Evolutionary conservation across 2,113 vertebrate species (phyloP), one percentile per base, ranked within the genome.

Genomic region (Tapirus terrestris): DNA sequence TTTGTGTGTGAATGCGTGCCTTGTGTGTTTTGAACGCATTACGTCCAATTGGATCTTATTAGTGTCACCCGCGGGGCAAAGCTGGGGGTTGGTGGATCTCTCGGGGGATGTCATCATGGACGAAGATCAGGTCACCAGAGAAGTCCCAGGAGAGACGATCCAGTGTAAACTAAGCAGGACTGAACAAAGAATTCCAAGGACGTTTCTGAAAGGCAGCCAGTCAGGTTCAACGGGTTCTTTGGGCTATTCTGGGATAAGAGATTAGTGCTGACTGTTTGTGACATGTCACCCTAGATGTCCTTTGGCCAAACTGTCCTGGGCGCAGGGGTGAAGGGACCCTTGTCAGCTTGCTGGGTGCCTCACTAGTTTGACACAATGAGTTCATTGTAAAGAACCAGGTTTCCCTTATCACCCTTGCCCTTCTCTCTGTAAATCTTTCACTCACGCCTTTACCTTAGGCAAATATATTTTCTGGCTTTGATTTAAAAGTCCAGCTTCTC

Each of bases 401-500:
- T 98, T 98, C 84, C 95, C 91, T 98, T 95, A 96, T 97, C 85
- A 92, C 61, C 13, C 81, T 75, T 60, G 82, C 93, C 76, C 16
- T 97, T 84, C 93, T 89, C 95, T 95, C 93, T 96, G 97, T 60
- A 84, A 91, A 96, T 63, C 83, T 97, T 94, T 93, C 94, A 60
- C 60, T 18, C 13, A 39, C 23, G 77, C 94, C 48, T 94, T 98
- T 98, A 98, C 83, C 53, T 97, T 89, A 88, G 92, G 98, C 98
- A 98, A 98, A 98, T 91, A 91, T n/a, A 98, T 94, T 39, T 79
- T 98, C 98, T 98, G 96, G 89, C 82, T 91, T 91, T 97, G 39
- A 96, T 98, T 97, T 97, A 97, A 98, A 98, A 98, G 97, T 89
- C 97, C 92, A 98, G 92, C 86, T 98, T 97, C 97, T 89, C 10